Percentiles rank a stretch among this genome's conserved stretches.
Evolutionary conservation across 2,113 vertebrate species (phyloP).

Genomic region (Poeciliopsis retropinna): DNA sequence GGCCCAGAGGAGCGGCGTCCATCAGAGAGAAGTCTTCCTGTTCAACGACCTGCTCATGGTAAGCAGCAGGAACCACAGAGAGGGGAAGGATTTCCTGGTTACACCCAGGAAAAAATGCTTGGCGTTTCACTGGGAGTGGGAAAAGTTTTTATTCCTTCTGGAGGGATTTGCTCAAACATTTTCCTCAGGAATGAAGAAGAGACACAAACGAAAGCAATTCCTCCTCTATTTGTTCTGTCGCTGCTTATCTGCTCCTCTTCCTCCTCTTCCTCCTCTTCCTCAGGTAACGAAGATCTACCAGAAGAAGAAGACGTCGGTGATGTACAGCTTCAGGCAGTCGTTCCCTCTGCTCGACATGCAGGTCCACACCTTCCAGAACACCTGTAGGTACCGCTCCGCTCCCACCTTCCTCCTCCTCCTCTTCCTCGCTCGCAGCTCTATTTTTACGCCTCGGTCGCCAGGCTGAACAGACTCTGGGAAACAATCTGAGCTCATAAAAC

Average conservation of each 20-base stretch:
- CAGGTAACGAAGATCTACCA: constrained; percentile 98
- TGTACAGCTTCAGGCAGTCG: constrained; percentile 95
- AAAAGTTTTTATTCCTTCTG: too few species aligned
- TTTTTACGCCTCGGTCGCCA: not conserved
- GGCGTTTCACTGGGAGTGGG: too few species aligned
- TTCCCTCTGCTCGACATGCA: constrained; percentile 98
- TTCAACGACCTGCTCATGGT: constrained; percentile 98
- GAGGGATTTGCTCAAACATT: too few species aligned
- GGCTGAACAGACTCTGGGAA: too few species aligned
- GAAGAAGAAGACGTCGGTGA: constrained; percentile 98
- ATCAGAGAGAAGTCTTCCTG: constrained; percentile 96
- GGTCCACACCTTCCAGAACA: constrained; percentile 96
- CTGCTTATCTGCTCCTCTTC: too few species aligned
- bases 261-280: not conserved
- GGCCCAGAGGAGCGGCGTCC: constrained; percentile 89
- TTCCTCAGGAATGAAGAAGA: too few species aligned
- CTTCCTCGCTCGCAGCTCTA: constrained; percentile 6
- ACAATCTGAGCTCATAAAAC: too few species aligned
- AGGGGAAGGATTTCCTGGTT: not conserved
- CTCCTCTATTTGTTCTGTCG: too few species aligned
- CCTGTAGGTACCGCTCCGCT: constrained; percentile 82
- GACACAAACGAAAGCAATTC: too few species aligned
- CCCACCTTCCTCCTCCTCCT: constrained; percentile 25
- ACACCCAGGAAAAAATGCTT: too few species aligned
- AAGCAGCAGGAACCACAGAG: constrained; percentile 19